Evolutionary conservation across 2,888 invertebrate species (phyloP), one percentile per base, ranked within the genome.

Genomic region (Ryuthela nishihirai): DNA sequence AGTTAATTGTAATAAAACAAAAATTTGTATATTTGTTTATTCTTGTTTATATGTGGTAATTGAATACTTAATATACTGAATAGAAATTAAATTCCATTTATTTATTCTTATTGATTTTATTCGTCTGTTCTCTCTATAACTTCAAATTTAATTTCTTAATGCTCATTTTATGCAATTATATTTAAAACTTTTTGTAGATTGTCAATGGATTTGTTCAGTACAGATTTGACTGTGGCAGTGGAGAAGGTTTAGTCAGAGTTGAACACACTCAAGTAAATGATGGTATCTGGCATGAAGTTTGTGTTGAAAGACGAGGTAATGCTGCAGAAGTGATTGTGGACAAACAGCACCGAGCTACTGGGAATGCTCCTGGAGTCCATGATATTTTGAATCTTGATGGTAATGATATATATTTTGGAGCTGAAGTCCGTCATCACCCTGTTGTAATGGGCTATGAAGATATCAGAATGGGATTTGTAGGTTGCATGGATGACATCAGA

Each of bases 191-290:
- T 42, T 71, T 73, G 26, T 68, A 82, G 81, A 79, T 87, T 49
- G 83, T 83, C 17, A 87, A 90, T 73, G 95, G 94, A 0, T 82
- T 83, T 43, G 82, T 93, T 10, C 91, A 90, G 74, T 92, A 91
- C 75, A 83, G 88, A 64, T 91, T 93, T 79, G 90, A 97, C 74
- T 81, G 94, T 66, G 97, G 97, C 23, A 87, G 88, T 65, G 97
- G 95, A 4, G 88, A 88, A 75, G 92, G 89, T 34, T 76, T 85
- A 46, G 86, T 92, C 23, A 81, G 86, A 63, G 85, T 88, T 1
- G 82, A 84, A 26, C 84, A 84, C 56, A 78, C 83, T 15, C 82
- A 82, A 69, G 81, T 89, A n/a, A 83, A 85, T 25, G 89, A 91
- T 72, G 89, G 90, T 7, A 81, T 83, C 65, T 91, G 91, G 91